Evolutionary conservation across 2,888 invertebrate genomes (phyloP).

Genomic region (Dasysyrphus albostriatus): DNA sequence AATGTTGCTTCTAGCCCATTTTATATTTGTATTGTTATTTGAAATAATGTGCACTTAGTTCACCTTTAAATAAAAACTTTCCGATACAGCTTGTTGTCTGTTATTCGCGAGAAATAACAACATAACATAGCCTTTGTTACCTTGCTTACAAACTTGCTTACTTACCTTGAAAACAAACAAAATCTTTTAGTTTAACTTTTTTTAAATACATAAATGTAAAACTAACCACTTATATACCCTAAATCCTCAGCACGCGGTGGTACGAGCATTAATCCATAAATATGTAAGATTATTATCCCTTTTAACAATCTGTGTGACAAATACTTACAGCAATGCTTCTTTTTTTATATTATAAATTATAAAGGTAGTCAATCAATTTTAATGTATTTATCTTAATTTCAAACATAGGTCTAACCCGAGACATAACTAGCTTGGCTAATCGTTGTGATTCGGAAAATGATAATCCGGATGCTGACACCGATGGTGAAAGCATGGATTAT

Average conservation of each 20-base stretch:
- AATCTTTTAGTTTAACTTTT: not conserved
- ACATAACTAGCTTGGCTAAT: constrained; percentile 82
- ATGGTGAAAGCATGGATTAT: constrained; percentile 85
- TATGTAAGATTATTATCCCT: constrained; percentile 23
- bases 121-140: not conserved
- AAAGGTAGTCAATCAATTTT: not conserved
- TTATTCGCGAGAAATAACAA: not conserved
- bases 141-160: too few relatives aligned
- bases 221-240: not conserved
- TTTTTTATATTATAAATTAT: not conserved
- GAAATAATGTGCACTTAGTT: too few relatives aligned
- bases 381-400: constrained; percentile 21
- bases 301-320: constrained; percentile 75
- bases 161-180: not conserved
- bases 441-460: constrained; percentile 84
- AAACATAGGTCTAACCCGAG: constrained; percentile 82
- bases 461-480: constrained; percentile 87
- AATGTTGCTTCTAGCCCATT: too few relatives aligned
- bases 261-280: constrained; percentile 15
- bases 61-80: not conserved
- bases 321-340: constrained; percentile 73
- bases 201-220: not conserved
- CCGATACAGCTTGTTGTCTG: not conserved
- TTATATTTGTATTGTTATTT: too few relatives aligned
- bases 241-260: not conserved